Evolutionary conservation across 2,113 vertebrate genomes (phyloP), one percentile per base, ranked within the genome.

Genomic region (Thunnus thynnus): DNA sequence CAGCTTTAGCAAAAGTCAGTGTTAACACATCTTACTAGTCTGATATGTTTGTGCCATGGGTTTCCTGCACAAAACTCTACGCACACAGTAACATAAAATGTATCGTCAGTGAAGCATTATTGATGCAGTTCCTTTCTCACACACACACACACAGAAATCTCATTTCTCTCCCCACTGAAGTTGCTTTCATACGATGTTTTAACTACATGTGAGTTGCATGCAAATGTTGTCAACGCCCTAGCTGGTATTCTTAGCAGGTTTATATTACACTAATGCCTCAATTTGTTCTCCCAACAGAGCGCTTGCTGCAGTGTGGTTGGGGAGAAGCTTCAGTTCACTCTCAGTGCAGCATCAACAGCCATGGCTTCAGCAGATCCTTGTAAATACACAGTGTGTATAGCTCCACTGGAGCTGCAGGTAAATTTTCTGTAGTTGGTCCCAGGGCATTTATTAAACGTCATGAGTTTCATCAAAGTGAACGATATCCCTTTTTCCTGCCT

Each of bases 401-500:
- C 96, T 44, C 96, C 98, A 0, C 84, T 99, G 73, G 95, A 95
- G 75, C 78, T 99, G 68, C 96, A 98, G 97, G 98, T 99, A 96
- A 95, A 71, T 30, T 4, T 63, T 70, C 8, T 56, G 64, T 5
- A 48, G 65, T 58, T 71, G 12, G 44, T 32, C 14, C 13, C 3
- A 4, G 5, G 5, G 8, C 11, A 8, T 41, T 14, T 55, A 13
- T 64, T 20, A 18, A 76, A 30, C 22, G 41, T 16, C 0, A 2
- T 14, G 3, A 20, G n/a, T 50, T 66, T 54, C 6, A 44, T 30
- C 2, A 48, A 36, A 44, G 8, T n/a, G 30, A 52, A 25, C 25
- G 47, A 14, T 70, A 57, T n/a, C 7, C 11, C 1, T 76, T 48
- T 55, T 67, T 47, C 20, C 64, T 12, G 2, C 27, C 17, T 46